phyloP scores from a whole-genome alignment of 2,113 vertebrate genomes.

The Hoplias malabaricus region DNA sequence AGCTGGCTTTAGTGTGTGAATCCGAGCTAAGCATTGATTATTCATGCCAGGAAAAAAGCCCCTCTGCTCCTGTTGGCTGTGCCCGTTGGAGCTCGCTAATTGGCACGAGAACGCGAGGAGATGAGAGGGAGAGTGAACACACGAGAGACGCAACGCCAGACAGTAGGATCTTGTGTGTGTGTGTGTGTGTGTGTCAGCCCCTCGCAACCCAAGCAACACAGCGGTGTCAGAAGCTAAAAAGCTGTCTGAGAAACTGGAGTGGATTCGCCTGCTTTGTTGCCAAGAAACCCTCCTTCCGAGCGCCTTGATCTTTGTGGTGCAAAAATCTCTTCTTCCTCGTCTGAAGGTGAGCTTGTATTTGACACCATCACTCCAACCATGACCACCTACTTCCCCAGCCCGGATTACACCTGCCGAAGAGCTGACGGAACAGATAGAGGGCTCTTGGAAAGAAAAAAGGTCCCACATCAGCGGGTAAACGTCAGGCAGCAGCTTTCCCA shows the following conservation, averaged over 20 bases:
- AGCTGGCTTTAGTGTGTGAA: conserved; percentile 57
- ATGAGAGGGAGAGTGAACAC: conserved; percentile 44
- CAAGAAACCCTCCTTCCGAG: neutral
- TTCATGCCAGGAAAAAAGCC: conserved; percentile 74
- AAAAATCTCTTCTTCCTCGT: neutral
- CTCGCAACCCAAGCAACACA: neutral
- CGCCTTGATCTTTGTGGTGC: neutral
- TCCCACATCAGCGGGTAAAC: neutral
- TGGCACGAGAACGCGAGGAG: conserved; percentile 62
- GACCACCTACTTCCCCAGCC: conserved; percentile 56
- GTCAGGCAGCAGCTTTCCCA: conserved; percentile 8
- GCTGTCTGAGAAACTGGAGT: conserved; percentile 32
- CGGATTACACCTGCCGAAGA: conserved; percentile 50
- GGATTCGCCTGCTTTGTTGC: conserved; percentile 19
- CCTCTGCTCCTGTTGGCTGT: conserved; percentile 59
- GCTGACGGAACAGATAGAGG: conserved; percentile 45
- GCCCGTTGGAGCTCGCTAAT: conserved; percentile 73
- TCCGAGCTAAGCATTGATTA: conserved; percentile 80
- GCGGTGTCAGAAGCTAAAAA: neutral
- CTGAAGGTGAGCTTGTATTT: neutral
- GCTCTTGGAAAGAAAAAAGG: conserved; percentile 36
- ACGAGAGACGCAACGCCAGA: conserved; percentile 37
- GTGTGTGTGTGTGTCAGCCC: conserved; percentile 8
- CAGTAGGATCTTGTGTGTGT: conserved; percentile 31
- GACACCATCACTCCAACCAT: conserved; percentile 37